phyloP scores from a whole-genome alignment of 2,113 vertebrate genomes.

The Plestiodon gilberti region DNA sequence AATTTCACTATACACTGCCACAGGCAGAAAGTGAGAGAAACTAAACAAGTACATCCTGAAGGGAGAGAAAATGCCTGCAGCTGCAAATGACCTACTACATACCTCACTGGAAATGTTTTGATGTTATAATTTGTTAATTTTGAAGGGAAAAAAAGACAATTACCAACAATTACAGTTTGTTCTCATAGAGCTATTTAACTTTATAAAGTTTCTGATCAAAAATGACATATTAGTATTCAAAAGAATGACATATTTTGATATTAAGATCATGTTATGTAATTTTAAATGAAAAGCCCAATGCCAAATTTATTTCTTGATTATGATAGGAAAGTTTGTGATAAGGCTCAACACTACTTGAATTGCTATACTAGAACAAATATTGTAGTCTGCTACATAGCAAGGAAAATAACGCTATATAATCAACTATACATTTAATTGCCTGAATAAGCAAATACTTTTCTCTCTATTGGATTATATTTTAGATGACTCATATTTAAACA shows the following conservation, averaged over 20 bases:
- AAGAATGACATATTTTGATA: slow-evolving; percentile 59
- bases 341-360: slow-evolving; percentile 26
- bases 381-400: slow-evolving; percentile 51
- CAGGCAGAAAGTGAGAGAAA: slow-evolving; percentile 85
- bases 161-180: slow-evolving; percentile 72
- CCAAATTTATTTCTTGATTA: slow-evolving; percentile 49
- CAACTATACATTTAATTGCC: slow-evolving; percentile 54
- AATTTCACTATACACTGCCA: slow-evolving; percentile 85
- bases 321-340: slow-evolving; percentile 46
- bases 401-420: slow-evolving; percentile 62
- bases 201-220: slow-evolving; percentile 75
- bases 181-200: slow-evolving; percentile 73
- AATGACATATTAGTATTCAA: slow-evolving; percentile 59
- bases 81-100: slow-evolving; percentile 85
- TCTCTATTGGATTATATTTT: slow-evolving; percentile 61
- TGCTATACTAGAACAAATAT: slow-evolving; percentile 51
- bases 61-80: slow-evolving; percentile 81
- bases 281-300: slow-evolving; percentile 58
- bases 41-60: slow-evolving; percentile 89
- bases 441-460: slow-evolving; percentile 60
- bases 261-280: slow-evolving; percentile 43
- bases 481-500: slow-evolving; percentile 49
- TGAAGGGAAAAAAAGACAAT: slow-evolving; percentile 68
- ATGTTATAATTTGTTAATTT: slow-evolving; percentile 82
- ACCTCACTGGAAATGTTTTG: slow-evolving; percentile 71